Base-by-base conservation (phyloP, 92 coral and sea anemone genomes). In the Epizoanthus stellaris region DNA sequence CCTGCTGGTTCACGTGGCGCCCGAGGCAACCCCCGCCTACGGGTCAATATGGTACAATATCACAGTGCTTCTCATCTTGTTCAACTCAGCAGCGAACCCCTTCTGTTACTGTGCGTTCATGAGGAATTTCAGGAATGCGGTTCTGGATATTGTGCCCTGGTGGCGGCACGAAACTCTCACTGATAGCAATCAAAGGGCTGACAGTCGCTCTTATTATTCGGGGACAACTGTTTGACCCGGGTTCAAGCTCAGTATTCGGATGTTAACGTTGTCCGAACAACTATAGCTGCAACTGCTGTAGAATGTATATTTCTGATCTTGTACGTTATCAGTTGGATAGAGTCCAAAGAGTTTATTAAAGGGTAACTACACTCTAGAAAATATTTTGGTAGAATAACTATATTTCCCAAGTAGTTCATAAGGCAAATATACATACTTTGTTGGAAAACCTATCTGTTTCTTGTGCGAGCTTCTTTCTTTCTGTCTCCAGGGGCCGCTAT, bases 61-160 rank as follows among this genome's bases (percentile, higher is more conserved):
- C 86, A 93, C 97, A 0, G 97, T 93, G 16, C 80, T 93, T 65
- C 81, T 93, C 58, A 92, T 93, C 53, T 90, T 93, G 6, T 79
- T 93, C 23, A 93, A 93, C 85, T 90, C 97, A 36, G 90, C 97
- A 17, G 87, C 90, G 16, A 91, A 93, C 71, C 97, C 97, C 17
- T 80, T 93, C 66, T 75, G 90, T 85, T 91, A 88, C 87, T 89
- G 91, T 47, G 82, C 92, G 91, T 93, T 89, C 88, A 87, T 93
- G 95, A 81, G 84, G n/a, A 92, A 86, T 14, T 84, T 93, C 21
- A 88, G 89, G 69, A 68, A 79, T 16, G 92, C 86, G 40, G 82
- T 93, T 67, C 15, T 73, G 38, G 20, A 53, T 3, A 49, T 49
- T 49, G 77, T 34, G 17, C 7, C 39, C 40, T 20, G 77, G 77